Conservation (phyloP, 2,888 invertebrate genomes). For the Tenthredo notha region DNA sequence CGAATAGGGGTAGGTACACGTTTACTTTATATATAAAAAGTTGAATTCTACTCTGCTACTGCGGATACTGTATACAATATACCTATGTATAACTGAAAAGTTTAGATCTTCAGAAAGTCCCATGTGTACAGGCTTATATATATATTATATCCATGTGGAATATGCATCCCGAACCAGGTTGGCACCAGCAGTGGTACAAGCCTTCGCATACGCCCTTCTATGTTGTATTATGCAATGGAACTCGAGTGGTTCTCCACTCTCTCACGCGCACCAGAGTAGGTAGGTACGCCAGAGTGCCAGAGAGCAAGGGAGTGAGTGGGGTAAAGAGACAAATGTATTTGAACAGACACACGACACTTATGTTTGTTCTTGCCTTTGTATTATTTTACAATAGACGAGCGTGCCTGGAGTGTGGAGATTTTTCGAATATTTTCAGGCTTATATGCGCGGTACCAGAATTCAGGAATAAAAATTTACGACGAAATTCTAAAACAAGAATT, state of each 20-base stretch:
- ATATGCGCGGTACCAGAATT: background rate
- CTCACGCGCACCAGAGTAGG: slow-evolving; percentile 56
- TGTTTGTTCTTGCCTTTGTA: slow-evolving; percentile 72
- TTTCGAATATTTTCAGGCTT: slow-evolving; percentile 33
- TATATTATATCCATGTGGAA: slow-evolving; percentile 29
- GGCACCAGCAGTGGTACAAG: slow-evolving; percentile 24
- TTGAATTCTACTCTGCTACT: background rate
- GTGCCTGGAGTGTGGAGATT: slow-evolving; percentile 64
- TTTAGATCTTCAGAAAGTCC: slow-evolving; percentile 35
- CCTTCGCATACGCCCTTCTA: slow-evolving; percentile 37
- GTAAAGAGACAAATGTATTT: slow-evolving; percentile 72
- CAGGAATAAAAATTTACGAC: background rate
- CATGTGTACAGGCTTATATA: slow-evolving; percentile 23
- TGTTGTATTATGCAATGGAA: slow-evolving; percentile 68
- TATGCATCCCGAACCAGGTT: slow-evolving; percentile 17
- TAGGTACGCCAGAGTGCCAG: slow-evolving; percentile 55
- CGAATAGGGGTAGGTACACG: background rate
- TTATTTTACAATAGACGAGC: slow-evolving; percentile 71
- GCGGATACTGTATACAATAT: background rate
- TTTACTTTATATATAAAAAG: background rate
- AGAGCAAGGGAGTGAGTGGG: slow-evolving; percentile 51
- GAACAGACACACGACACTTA: slow-evolving; percentile 77
- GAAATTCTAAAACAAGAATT: background rate
- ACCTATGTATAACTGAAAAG: background rate
- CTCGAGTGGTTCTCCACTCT: slow-evolving; percentile 62